phyloP scores from a whole-genome alignment of 2,888 invertebrate genomes.

The Acanthosepion lycidas region DNA sequence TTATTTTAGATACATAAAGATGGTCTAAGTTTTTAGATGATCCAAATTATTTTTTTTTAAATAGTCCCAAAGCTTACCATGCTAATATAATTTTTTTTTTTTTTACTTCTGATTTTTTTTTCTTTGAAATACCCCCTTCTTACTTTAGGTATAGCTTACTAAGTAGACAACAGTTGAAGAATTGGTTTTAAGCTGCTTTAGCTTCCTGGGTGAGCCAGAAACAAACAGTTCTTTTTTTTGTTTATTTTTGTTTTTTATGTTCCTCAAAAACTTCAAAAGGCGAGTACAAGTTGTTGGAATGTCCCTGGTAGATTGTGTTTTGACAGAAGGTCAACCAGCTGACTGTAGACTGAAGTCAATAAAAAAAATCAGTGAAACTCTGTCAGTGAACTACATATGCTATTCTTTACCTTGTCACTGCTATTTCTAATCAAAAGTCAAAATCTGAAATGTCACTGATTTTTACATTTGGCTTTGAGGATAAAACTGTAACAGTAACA shows the following conservation, averaged over 20 bases:
- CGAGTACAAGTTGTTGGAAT: background rate
- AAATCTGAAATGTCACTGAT: constrained; percentile 18
- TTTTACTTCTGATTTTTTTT: background rate
- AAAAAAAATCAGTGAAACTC: background rate
- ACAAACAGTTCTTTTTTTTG: background rate
- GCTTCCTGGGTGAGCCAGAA: background rate
- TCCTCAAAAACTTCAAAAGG: background rate
- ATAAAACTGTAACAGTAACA: background rate
- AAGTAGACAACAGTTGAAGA: background rate
- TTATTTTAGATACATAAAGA: too few relatives aligned
- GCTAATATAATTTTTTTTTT: too few relatives aligned
- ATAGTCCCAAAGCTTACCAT: too few relatives aligned
- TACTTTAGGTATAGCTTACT: background rate
- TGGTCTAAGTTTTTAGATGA: too few relatives aligned
- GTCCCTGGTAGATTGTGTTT: background rate
- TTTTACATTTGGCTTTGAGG: background rate
- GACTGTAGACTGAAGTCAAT: background rate
- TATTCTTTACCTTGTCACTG: background rate
- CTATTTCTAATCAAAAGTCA: background rate
- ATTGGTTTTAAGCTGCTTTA: background rate
- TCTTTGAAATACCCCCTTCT: background rate
- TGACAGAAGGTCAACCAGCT: background rate
- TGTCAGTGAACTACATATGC: background rate
- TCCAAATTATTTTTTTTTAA: too few relatives aligned
- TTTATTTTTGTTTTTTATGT: background rate